Conservation (phyloP, 2,113 vertebrate species). For the Herpetotheres cachinnans region DNA sequence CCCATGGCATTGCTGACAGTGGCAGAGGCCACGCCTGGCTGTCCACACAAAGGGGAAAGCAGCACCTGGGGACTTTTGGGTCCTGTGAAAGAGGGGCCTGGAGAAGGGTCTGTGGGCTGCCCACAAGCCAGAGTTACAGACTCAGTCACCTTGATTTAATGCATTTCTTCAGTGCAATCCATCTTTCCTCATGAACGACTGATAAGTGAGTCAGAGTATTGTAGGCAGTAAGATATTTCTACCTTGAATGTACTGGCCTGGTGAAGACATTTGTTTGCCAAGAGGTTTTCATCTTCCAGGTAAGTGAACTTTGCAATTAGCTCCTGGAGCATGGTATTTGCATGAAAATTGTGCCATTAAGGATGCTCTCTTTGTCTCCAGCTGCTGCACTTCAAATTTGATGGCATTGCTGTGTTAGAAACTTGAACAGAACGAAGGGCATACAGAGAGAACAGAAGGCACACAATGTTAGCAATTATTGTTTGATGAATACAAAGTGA, state of each 20-base stretch:
- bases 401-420: slow-evolving; percentile 73
- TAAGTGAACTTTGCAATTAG: slow-evolving; percentile 74
- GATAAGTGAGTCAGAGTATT: background rate
- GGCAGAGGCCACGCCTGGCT: background rate
- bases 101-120: background rate
- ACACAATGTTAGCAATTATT: slow-evolving; percentile 5
- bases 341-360: slow-evolving; percentile 77
- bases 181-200: background rate
- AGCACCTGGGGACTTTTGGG: background rate
- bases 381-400: slow-evolving; percentile 80
- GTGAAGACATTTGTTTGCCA: slow-evolving; percentile 65
- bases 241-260: slow-evolving; percentile 29
- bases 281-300: slow-evolving; percentile 74
- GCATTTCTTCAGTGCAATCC: background rate
- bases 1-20: background rate
- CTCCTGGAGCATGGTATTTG: slow-evolving; percentile 74
- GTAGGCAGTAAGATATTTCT: background rate
- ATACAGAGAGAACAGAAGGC: slow-evolving; percentile 19
- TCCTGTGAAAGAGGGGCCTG: background rate
- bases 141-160: background rate
- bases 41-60: background rate
- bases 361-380: slow-evolving; percentile 73
- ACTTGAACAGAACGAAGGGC: background rate
- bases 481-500: slow-evolving; percentile 19
- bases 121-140: background rate